Evolutionary conservation across 2,797 vertebrate genomes (phyloP).

Genomic region (Agapornis canus): DNA sequence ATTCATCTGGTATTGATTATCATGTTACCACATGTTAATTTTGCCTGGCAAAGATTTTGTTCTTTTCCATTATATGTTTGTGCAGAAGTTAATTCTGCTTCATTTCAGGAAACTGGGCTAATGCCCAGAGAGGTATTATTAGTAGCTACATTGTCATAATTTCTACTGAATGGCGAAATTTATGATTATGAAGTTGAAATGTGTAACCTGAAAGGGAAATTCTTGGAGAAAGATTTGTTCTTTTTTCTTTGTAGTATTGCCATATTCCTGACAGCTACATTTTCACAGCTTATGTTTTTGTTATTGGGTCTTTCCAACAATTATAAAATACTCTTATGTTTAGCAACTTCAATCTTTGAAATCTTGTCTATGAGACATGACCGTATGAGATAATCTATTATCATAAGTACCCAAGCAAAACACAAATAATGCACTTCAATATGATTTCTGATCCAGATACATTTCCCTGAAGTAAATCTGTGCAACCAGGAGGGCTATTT

Average conservation of each 20-base stretch:
- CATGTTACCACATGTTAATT: background rate
- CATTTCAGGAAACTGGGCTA: background rate
- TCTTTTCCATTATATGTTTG: background rate
- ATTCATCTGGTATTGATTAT: constrained; percentile 8
- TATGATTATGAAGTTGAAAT: background rate
- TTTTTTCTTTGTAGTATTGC: background rate
- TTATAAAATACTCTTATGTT: background rate
- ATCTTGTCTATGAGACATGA: background rate
- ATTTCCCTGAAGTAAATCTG: background rate
- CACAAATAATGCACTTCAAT: background rate
- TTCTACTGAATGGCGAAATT: background rate
- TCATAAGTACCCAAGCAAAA: background rate
- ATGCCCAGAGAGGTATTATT: background rate
- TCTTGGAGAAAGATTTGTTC: background rate
- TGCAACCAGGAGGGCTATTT: too few relatives aligned
- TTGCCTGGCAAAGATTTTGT: background rate
- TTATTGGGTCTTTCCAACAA: background rate
- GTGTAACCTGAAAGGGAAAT: background rate
- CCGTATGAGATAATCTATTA: background rate
- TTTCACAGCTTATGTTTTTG: background rate
- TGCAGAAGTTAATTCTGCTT: background rate
- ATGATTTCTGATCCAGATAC: background rate
- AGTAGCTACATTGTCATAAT: background rate
- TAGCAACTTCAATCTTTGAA: background rate
- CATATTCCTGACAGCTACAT: background rate